phyloP scores from a whole-genome alignment of 2,888 invertebrate species.

The Plagodis pulveraria region DNA sequence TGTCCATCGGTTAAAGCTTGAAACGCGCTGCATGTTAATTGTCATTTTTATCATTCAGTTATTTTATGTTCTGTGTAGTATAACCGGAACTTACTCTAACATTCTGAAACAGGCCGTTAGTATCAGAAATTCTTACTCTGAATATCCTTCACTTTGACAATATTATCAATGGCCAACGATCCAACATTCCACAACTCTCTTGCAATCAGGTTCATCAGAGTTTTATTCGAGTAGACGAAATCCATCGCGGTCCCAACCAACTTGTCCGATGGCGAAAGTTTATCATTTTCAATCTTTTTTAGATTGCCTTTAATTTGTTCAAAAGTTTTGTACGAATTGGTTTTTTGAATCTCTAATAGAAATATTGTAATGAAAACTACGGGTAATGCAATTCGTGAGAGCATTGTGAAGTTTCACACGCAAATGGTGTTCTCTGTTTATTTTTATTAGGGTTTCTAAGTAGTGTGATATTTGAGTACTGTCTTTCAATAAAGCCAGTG shows the following conservation, averaged over 20 bases:
- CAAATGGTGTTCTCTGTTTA: conserved; percentile 16
- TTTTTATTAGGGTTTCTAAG: conserved; percentile 2
- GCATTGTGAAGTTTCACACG: conserved; percentile 43
- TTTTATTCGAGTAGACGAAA: conserved; percentile 69
- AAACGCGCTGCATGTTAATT: too few relatives aligned
- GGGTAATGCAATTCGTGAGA: conserved; percentile 38
- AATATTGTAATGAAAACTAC: conserved; percentile 36
- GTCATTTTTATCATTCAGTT: too few relatives aligned
- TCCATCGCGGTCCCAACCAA: conserved; percentile 71
- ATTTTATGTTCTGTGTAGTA: too few relatives aligned
- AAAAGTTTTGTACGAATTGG: conserved; percentile 56
- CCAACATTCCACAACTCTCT: conserved; percentile 73
- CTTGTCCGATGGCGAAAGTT: conserved; percentile 54
- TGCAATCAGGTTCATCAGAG: conserved; percentile 70
- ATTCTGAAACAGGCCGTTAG: too few relatives aligned
- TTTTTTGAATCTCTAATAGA: conserved; percentile 45
- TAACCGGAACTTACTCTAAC: too few relatives aligned
- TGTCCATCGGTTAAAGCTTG: too few relatives aligned
- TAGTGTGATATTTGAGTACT: background rate
- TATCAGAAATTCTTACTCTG: conserved; percentile 26
- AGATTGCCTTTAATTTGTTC: conserved; percentile 52
- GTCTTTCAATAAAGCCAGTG: background rate
- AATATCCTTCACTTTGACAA: conserved; percentile 60
- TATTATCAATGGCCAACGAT: conserved; percentile 63
- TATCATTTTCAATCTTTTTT: conserved; percentile 48